phyloP scores from a whole-genome alignment of 2,797 vertebrate species.

The Galagoides demidoff region DNA sequence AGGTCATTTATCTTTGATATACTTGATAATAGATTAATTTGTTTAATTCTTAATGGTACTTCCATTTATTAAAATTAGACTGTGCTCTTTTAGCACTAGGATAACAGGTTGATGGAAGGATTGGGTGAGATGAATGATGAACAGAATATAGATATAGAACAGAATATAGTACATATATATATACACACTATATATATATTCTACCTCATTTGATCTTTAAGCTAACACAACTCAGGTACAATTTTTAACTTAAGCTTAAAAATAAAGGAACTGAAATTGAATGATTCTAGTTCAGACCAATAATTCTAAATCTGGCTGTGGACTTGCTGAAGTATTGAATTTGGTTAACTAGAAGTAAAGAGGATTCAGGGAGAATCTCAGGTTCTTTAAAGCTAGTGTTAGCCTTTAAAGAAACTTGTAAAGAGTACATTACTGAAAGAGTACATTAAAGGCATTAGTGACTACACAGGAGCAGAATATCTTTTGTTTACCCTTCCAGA shows the following conservation, averaged over 20 bases:
- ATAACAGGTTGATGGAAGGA: background rate
- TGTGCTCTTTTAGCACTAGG: background rate
- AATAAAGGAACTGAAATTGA: background rate
- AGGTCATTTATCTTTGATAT: background rate
- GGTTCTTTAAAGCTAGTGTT: rapidly evolving
- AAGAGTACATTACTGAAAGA: background rate
- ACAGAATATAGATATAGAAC: background rate
- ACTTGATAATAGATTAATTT: background rate
- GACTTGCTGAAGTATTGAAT: background rate
- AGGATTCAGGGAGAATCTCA: too few species aligned
- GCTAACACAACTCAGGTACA: background rate
- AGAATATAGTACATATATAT: background rate
- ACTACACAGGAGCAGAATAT: too few species aligned
- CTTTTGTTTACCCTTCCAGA: background rate
- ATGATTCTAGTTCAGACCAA: background rate
- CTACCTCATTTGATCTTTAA: background rate
- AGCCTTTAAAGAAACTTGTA: background rate
- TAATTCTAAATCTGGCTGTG: background rate
- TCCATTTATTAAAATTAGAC: background rate
- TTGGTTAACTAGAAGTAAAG: background rate
- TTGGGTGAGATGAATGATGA: background rate
- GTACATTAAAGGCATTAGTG: background rate
- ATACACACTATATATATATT: too few species aligned
- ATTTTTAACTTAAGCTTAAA: background rate
- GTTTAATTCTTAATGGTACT: background rate